These are phyloP conservation scores for Stomatorhinus ivindoensis DNA, from an alignment of 2,113 vertebrate species.

Conservation along the genomic window DNA sequence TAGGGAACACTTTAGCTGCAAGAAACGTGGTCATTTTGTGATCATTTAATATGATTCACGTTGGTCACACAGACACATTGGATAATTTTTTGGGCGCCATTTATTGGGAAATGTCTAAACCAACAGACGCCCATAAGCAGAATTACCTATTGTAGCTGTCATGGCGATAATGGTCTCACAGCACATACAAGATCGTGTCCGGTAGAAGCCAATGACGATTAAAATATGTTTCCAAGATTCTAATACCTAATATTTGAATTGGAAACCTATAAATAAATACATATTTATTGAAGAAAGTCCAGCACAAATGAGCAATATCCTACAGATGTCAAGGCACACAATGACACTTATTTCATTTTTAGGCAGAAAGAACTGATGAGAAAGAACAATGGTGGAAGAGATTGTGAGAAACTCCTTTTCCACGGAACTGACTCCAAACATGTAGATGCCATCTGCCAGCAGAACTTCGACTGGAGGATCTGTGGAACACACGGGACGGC, in stretches of 20 bases:
- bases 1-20: background rate
- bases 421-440: slow-evolving; percentile 31
- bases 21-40: background rate
- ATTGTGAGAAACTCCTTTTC: slow-evolving; percentile 44
- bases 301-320: background rate
- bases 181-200: background rate
- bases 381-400: slow-evolving; percentile 46
- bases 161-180: background rate
- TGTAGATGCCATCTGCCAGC: slow-evolving; percentile 34
- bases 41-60: background rate
- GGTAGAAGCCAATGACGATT: background rate
- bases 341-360: background rate
- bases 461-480: slow-evolving; percentile 54
- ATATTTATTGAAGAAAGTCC: background rate
- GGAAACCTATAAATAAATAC: background rate
- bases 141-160: background rate
- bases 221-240: background rate
- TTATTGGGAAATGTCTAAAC: background rate
- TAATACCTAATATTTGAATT: background rate
- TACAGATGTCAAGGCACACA: background rate
- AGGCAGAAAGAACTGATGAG: slow-evolving; percentile 71
- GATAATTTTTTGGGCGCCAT: background rate
- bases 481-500: slow-evolving; percentile 46
- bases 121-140: background rate
- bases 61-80: background rate